Conservation (phyloP, 1,140 invertebrate species). For the Andrena cerasifolii region DNA sequence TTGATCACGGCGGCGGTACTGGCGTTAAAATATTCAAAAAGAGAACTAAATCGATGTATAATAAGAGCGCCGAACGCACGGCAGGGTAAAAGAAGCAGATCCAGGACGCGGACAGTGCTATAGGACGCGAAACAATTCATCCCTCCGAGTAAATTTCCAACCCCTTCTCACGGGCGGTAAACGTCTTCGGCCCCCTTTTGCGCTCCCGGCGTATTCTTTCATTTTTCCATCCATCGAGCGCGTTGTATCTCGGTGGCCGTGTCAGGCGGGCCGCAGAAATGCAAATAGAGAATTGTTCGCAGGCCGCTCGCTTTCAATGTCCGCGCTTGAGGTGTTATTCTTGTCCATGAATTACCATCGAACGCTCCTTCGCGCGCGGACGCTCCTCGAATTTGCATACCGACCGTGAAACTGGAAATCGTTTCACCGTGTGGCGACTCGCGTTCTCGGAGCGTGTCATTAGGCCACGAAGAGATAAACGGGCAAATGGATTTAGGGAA, state of each 20-base stretch:
- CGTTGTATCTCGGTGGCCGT: not conserved
- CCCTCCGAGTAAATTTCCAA: slow-evolving; percentile 11
- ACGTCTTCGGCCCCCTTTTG: not conserved
- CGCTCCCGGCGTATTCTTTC: no score
- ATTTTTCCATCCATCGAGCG: slow-evolving; percentile 8
- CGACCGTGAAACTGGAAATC: slow-evolving; percentile 43
- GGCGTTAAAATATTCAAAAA: not conserved
- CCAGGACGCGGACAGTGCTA: not conserved
- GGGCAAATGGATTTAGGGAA: not conserved
- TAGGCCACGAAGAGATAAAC: slow-evolving; percentile 8
- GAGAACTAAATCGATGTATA: not conserved
- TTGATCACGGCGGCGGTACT: not conserved
- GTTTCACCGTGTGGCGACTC: not conserved
- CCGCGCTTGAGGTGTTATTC: slow-evolving; percentile 37
- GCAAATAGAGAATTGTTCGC: slow-evolving; percentile 43
- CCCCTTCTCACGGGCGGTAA: not conserved
- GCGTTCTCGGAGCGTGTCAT: slow-evolving; percentile 17
- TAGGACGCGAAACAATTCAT: not conserved
- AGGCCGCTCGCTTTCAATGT: slow-evolving; percentile 21
- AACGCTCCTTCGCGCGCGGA: slow-evolving; percentile 30
- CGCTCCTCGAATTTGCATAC: slow-evolving; percentile 39
- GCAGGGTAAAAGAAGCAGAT: no score
- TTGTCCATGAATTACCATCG: slow-evolving; percentile 39
- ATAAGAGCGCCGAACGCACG: not conserved
- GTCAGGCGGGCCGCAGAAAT: slow-evolving; percentile 26